Evolutionary conservation across 92 coral and sea anemone genomes (phyloP), one percentile per base, ranked within the genome.

Genomic region (Paramuricea clavata): DNA sequence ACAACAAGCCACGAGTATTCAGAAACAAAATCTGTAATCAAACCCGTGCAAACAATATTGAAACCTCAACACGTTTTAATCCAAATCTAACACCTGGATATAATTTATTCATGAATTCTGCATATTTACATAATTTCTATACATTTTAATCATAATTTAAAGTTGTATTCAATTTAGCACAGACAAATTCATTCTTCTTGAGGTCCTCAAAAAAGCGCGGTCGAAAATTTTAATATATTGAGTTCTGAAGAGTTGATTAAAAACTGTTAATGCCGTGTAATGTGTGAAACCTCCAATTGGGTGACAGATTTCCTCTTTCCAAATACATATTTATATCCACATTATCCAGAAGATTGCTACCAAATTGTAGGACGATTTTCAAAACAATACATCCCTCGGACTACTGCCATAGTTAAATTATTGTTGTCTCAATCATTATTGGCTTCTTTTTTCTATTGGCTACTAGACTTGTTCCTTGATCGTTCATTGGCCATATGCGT

Each of bases 71-170:
- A 49, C 42, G 67, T 76, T 50, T 76, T 31, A 28, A 28, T 11
- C 41, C 69, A 17, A 49, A 36, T 23, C 32, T 54, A 17, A 76
- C 82, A 76, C 82, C 82, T 76, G 82, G 82, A 76, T 52, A 76
- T 50, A 59, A 59, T 79, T 79, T 79, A 79, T 79, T 79, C 73
- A 59, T 79, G 32, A n/a, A 59, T n/a, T 27, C 67, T 7, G 10
- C 7, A 22, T 79, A 79, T 79, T 57, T 59, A 79, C 84, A 79
- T 79, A 79, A 59, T 79, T 79, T 79, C 84, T 79, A 79, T 79
- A 79, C 84, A 79, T 79, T 79, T 61, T 34, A 76, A 76, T 73
- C 65, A 76, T 76, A 79, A 79, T 79, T 79, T 79, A 60, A 30
- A 34, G 41, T 57, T 74, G 32, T 54, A n/a, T n/a, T 49, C 39